Evolutionary conservation across 1,140 invertebrate species (phyloP).

Genomic region (Pararge aegeria): DNA sequence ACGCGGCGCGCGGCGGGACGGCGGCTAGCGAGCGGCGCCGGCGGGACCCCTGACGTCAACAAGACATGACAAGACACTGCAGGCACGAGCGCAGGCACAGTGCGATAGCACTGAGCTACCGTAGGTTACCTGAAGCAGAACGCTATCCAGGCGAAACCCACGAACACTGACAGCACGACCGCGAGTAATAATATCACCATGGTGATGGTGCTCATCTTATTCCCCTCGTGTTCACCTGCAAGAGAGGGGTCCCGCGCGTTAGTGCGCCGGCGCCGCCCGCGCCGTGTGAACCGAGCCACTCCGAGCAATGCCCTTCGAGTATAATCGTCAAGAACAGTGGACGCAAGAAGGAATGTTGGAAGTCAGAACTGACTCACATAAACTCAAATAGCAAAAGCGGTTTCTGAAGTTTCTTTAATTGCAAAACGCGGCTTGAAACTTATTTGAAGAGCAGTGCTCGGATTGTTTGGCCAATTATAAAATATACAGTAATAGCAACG

Average conservation of each 20-base stretch:
- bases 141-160: conserved; percentile 95
- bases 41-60: conserved; percentile 45
- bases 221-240: conserved; percentile 85
- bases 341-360: too few species aligned
- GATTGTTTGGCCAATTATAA: conserved; percentile 53
- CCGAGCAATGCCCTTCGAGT: conserved; percentile 56
- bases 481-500: conserved; percentile 36
- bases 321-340: background rate
- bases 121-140: conserved; percentile 95
- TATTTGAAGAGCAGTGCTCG: conserved; percentile 68
- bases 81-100: conserved; percentile 59
- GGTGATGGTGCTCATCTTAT: conserved; percentile 92
- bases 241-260: conserved; percentile 75
- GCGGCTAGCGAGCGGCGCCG: conserved; percentile 51
- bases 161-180: conserved; percentile 95
- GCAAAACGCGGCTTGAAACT: background rate
- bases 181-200: conserved; percentile 95
- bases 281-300: conserved; percentile 35
- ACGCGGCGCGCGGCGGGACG: too few species aligned
- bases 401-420: background rate
- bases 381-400: background rate
- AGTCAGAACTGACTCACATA: too few species aligned
- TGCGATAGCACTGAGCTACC: conserved; percentile 73
- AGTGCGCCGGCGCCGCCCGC: conserved; percentile 69
- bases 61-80: conserved; percentile 55